Percentiles rank a stretch among this genome's conserved stretches.
phyloP scores from a whole-genome alignment of 2,113 vertebrate species.

The Prolemur simus region DNA sequence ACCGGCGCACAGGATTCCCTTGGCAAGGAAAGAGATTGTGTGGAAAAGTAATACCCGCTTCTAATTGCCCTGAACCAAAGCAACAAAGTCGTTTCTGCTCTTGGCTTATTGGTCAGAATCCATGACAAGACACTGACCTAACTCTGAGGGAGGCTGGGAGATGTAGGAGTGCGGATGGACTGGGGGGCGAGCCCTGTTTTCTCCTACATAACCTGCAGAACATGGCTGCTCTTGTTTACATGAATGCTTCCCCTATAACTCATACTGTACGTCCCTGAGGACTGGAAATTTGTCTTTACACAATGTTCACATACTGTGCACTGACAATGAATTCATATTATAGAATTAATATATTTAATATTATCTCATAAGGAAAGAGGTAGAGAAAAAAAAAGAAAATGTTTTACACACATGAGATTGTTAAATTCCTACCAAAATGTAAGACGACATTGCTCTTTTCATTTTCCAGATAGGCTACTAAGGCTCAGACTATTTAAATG shows the following conservation, averaged over 20 bases:
- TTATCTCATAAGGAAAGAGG: neutral
- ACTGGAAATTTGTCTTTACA: neutral
- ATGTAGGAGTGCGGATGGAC: rapidly evolving
- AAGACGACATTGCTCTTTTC: neutral
- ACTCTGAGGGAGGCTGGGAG: neutral
- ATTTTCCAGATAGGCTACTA: neutral
- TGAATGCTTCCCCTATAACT: neutral
- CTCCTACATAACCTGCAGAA: neutral
- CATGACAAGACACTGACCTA: too few species aligned
- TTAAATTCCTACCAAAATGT: neutral
- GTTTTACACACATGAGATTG: neutral
- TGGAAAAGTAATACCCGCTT: neutral
- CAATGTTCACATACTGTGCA: neutral
- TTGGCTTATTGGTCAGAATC: neutral
- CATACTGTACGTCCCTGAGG: neutral
- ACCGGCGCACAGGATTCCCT: neutral
- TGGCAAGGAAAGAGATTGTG: neutral
- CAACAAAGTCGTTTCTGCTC: neutral
- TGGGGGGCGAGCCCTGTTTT: rapidly evolving
- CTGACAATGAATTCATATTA: neutral
- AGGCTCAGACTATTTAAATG: neutral
- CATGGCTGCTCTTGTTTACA: neutral
- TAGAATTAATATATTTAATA: neutral
- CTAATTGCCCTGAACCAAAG: neutral
- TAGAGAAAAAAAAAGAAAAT: neutral